Percentiles rank a stretch among this genome's conserved stretches.
phyloP scores from a whole-genome alignment of 1,140 invertebrate species.

The Zaprionus tsacasi region DNA sequence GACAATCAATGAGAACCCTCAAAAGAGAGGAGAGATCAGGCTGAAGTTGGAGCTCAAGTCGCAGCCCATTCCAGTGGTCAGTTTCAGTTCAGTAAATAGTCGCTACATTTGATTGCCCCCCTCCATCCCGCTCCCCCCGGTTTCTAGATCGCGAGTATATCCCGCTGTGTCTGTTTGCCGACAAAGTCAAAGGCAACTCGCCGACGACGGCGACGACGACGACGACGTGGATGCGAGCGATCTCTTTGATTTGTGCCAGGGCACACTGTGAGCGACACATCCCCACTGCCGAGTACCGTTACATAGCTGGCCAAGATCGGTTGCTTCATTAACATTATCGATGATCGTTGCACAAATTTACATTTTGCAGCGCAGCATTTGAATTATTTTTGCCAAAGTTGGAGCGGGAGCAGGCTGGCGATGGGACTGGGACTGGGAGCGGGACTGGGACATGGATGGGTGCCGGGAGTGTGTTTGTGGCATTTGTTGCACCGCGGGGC shows the following conservation, averaged over 20 bases:
- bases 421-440: too few relatives aligned
- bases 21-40: constrained; percentile 21
- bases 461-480: constrained; percentile 4
- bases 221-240: constrained; percentile 48
- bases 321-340: constrained; percentile 77
- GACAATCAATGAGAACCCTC: constrained; percentile 51
- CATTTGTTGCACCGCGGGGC: constrained; percentile 32
- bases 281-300: constrained; percentile 53
- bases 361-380: constrained; percentile 65
- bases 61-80: constrained; percentile 40
- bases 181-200: constrained; percentile 76
- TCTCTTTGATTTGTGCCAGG: constrained; percentile 49
- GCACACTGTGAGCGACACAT: constrained; percentile 23
- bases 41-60: constrained; percentile 13
- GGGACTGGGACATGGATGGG: too few relatives aligned
- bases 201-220: constrained; percentile 38
- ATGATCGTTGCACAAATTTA: constrained; percentile 70
- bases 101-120: constrained; percentile 54
- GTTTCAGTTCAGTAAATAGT: constrained; percentile 60
- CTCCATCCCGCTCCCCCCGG: neutral
- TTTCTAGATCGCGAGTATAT: constrained; percentile 44
- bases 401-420: constrained; percentile 32
- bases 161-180: constrained; percentile 74
- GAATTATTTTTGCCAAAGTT: constrained; percentile 56
- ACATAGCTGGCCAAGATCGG: constrained; percentile 21